Evolutionary conservation across 1,140 invertebrate species (phyloP), one percentile per base, ranked within the genome.

Genomic region (Drosophila lini): DNA sequence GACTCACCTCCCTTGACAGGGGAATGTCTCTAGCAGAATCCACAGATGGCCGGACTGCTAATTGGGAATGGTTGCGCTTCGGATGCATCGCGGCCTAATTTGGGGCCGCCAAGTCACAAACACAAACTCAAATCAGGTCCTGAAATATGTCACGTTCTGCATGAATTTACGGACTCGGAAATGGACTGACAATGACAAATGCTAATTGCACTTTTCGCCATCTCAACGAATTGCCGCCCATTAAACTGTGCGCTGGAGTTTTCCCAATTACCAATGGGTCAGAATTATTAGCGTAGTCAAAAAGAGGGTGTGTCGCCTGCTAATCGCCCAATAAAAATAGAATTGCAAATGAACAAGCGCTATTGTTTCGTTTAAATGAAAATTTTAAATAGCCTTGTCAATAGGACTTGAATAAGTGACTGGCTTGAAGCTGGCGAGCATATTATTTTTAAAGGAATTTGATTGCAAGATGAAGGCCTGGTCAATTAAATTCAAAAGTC

Each of bases 141-240:
- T 63, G 45, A 67, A 74, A 41, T 57, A 28, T 74, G 81, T 86
- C 81, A 81, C 81, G 82, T 75, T 85, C 78, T 62, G 36, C 61
- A 63, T 85, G 74, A 52, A 53, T 69, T 75, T 74, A 71, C 63
- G 34, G 48, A 52, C 40, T 13, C 57, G 22, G 16, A 58, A 34
- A 77, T 44, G 44, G 53, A 50, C 57, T 75, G 63, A 60, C 45
- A 48, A 61, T 73, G 63, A 86, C 63, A 48, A 81, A 81, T 81
- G 62, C 53, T 81, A 81, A 81, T 78, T 86, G 44, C 53, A 50
- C 19, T 40, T 63, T 69, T 36, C 36, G 44, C 44, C 69, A 59
- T 50, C 65, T 53, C 62, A 44, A 45, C 63, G 22, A 71, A 71
- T 19, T 16, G 63, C 13, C 22, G 60, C 15, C 32, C 45, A 63